These are phyloP conservation scores for Coreius guichenoti DNA, from an alignment of 2,797 vertebrate genomes.

Conservation along the genomic window DNA sequence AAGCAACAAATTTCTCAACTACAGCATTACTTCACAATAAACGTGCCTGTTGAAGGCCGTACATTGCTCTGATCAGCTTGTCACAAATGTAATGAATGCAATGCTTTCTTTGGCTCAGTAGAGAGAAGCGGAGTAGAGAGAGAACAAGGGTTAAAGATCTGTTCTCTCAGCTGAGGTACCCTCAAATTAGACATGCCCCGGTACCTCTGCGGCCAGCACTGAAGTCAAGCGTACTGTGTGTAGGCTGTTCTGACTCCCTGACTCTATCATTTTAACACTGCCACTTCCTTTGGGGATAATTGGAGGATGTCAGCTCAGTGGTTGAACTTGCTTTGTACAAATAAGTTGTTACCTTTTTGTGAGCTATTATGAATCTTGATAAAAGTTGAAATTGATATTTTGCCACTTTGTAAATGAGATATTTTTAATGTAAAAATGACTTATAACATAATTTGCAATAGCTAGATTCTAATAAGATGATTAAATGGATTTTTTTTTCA, in stretches of 20 bases:
- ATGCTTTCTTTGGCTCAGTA: slow-evolving; percentile 29
- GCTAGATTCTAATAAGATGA: slow-evolving; percentile 6
- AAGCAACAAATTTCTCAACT: neutral
- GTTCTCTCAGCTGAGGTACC: slow-evolving; percentile 13
- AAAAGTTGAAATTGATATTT: neutral
- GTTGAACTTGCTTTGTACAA: neutral
- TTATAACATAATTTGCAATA: neutral
- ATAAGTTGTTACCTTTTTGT: slow-evolving; percentile 4
- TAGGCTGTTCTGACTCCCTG: slow-evolving; percentile 27
- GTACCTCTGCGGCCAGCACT: slow-evolving; percentile 3
- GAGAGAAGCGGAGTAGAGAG: slow-evolving; percentile 27
- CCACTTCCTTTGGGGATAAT: slow-evolving; percentile 36
- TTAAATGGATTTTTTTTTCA: slow-evolving; percentile 64
- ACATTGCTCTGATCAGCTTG: neutral
- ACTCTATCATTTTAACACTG: neutral
- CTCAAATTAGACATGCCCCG: slow-evolving; percentile 35
- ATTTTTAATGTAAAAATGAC: neutral
- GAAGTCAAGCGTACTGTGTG: slow-evolving; percentile 11
- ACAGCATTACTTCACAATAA: slow-evolving; percentile 5
- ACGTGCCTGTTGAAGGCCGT: neutral
- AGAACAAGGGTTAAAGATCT: slow-evolving; percentile 24
- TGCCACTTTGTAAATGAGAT: neutral
- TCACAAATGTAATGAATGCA: slow-evolving; percentile 19
- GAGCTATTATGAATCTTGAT: neutral
- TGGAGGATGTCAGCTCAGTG: slow-evolving; percentile 23